Evolutionary conservation across 2,888 invertebrate genomes (phyloP), one percentile per base, ranked within the genome.

Genomic region (Hydrotaea cyrtoneurina): DNA sequence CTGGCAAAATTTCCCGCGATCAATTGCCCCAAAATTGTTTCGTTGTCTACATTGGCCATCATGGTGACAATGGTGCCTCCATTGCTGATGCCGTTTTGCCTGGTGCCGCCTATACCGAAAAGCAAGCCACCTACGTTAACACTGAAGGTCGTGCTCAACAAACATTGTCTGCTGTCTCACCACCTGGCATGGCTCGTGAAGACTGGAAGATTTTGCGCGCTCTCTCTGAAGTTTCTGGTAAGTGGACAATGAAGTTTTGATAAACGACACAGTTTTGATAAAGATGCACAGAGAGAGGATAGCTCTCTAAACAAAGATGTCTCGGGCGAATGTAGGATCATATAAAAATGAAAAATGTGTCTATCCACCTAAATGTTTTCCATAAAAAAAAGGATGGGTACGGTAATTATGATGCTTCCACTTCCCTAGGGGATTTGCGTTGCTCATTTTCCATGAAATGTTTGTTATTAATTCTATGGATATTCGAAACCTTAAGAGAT

Each of bases 171-270:
- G 98, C 98, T 21, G 96, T 98, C 57, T 94, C 97, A 17, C 97
- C 98, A 80, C 99, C 99, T 0, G 98, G 98, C 55, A 93, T 96
- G 93, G 99, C 98, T 0, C 94, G 99, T 73, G 98, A 98, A 89
- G 99, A 99, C 93, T 99, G 99, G 99, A 99, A 99, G 94, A 98
- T 99, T 88, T 94, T 99, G 88, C 95, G 99, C 85, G 99, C 99
- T 0, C 93, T 99, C 10, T 98, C 99, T 0, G 99, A 99, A 94
- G 97, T 99, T 90, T 90, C 94, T 10, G 95, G 95, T 79, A 91
- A 80, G 88, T 86, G 43, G 7, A 31, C 7, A 31, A 31, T 31
- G 31, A 31, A 31, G 7, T 31, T 31, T n/a, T n/a, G n/a, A n/a
- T n/a, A n/a, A n/a, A n/a, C n/a, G n/a, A n/a, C n/a, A n/a, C n/a